Conservation (phyloP, 2,113 vertebrate species). For the Corvus moneduloides region DNA sequence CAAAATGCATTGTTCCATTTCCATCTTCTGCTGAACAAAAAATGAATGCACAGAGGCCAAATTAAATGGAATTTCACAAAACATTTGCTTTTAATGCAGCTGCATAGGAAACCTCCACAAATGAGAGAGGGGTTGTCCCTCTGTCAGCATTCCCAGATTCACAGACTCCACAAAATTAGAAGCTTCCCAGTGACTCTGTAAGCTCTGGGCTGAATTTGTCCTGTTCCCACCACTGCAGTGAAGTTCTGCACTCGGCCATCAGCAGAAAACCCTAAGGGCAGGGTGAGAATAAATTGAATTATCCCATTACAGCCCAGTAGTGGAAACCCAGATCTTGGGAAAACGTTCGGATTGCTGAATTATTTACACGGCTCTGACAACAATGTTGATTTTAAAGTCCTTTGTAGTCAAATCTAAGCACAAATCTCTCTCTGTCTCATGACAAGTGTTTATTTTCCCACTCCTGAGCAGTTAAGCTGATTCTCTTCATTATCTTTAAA, state of each 20-base stretch:
- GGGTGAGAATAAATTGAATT: background rate
- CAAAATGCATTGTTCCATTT: background rate
- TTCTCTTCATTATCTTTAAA: slow-evolving; percentile 43
- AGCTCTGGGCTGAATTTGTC: background rate
- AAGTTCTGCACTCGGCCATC: background rate
- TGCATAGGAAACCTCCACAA: background rate
- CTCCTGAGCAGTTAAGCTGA: background rate
- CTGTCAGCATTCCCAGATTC: background rate
- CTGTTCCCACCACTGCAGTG: background rate
- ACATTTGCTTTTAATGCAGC: background rate
- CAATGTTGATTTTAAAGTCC: background rate
- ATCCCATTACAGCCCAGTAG: background rate
- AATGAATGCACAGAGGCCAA: background rate
- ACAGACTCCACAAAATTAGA: background rate
- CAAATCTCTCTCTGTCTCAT: background rate
- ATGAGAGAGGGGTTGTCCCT: background rate
- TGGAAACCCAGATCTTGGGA: background rate
- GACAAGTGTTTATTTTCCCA: slow-evolving; percentile 48
- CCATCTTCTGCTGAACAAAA: background rate
- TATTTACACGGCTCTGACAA: slow-evolving; percentile 7
- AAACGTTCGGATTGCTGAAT: background rate
- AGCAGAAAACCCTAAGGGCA: background rate
- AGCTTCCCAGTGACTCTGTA: background rate
- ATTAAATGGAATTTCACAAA: background rate
- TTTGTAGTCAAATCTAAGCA: slow-evolving; percentile 14